phyloP scores from a whole-genome alignment of 2,888 invertebrate species.

The Himalopsyche tibetana region DNA sequence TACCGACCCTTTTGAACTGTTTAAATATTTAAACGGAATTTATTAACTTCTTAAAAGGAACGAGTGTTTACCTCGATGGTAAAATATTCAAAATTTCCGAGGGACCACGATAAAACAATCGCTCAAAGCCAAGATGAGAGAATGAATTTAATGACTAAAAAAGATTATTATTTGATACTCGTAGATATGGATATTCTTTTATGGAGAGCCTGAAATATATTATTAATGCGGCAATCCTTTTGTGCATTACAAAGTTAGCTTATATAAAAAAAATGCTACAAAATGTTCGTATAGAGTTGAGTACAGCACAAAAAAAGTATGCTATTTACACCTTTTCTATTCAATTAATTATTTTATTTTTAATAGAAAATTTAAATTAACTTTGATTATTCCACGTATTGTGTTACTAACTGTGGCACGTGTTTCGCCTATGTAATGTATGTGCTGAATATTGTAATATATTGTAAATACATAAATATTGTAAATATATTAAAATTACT shows the following conservation, averaged over 20 bases:
- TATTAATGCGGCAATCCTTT: not conserved
- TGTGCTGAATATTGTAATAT: too few relatives aligned
- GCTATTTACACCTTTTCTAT: too few relatives aligned
- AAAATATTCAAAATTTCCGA: slow-evolving; percentile 39
- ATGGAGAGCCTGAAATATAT: not conserved
- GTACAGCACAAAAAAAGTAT: too few relatives aligned
- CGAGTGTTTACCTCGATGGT: slow-evolving; percentile 42
- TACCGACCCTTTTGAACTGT: slow-evolving; percentile 45
- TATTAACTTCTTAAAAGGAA: slow-evolving; percentile 44
- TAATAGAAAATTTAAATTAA: too few relatives aligned
- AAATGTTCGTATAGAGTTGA: too few relatives aligned
- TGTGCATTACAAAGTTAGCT: not conserved
- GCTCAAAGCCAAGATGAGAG: slow-evolving; percentile 36
- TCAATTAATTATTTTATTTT: too few relatives aligned
- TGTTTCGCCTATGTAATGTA: too few relatives aligned
- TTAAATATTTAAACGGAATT: slow-evolving; percentile 45
- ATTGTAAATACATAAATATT: too few relatives aligned
- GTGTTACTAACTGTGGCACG: too few relatives aligned
- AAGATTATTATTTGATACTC: slow-evolving; percentile 31
- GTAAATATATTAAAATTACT: too few relatives aligned
- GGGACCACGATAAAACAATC: slow-evolving; percentile 28
- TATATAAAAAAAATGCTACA: too few relatives aligned
- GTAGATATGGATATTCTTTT: slow-evolving; percentile 1
- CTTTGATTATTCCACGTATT: too few relatives aligned
- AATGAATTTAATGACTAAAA: slow-evolving; percentile 38